A percentile compares a stretch with the other conserved stretches of the same genome.
These are phyloP conservation scores for Menidia beryllina DNA, from an alignment of 2,113 vertebrate species.

Conservation along the genomic window DNA sequence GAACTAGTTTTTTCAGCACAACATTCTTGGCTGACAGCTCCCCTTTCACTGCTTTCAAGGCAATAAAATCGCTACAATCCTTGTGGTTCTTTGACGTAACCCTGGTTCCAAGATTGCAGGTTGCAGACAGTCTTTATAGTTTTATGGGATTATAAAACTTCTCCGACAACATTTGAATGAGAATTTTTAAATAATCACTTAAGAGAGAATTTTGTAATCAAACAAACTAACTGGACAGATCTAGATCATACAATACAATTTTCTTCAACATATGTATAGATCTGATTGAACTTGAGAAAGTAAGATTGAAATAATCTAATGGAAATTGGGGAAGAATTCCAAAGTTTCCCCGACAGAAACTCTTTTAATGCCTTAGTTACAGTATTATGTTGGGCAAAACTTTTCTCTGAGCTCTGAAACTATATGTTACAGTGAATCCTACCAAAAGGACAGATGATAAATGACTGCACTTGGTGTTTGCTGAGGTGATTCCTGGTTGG, in stretches of 20 bases:
- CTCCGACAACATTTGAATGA: slow-evolving; percentile 18
- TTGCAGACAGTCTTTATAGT: slow-evolving; percentile 11
- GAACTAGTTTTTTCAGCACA: slow-evolving; percentile 45
- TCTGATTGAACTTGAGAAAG: neutral
- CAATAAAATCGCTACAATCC: slow-evolving; percentile 48
- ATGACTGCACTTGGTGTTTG: slow-evolving; percentile 36
- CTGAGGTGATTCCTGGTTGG: slow-evolving; percentile 33
- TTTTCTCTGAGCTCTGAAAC: neutral
- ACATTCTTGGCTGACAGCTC: slow-evolving; percentile 77
- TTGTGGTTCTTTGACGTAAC: slow-evolving; percentile 40
- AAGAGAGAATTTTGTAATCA: neutral
- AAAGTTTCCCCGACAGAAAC: no score
- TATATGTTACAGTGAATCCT: slow-evolving; percentile 22
- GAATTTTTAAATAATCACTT: slow-evolving; percentile 28
- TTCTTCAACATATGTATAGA: neutral
- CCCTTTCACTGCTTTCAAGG: slow-evolving; percentile 55
- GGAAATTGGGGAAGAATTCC: no score
- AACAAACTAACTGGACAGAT: no score
- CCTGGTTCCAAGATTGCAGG: slow-evolving; percentile 21
- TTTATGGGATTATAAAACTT: slow-evolving; percentile 20
- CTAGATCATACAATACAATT: no score
- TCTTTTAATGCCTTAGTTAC: no score
- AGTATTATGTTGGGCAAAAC: neutral
- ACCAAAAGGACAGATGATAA: slow-evolving; percentile 5
- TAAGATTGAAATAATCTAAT: neutral